Base-by-base conservation (phyloP, 2,797 vertebrate genomes). In the Okamejei kenojei region DNA sequence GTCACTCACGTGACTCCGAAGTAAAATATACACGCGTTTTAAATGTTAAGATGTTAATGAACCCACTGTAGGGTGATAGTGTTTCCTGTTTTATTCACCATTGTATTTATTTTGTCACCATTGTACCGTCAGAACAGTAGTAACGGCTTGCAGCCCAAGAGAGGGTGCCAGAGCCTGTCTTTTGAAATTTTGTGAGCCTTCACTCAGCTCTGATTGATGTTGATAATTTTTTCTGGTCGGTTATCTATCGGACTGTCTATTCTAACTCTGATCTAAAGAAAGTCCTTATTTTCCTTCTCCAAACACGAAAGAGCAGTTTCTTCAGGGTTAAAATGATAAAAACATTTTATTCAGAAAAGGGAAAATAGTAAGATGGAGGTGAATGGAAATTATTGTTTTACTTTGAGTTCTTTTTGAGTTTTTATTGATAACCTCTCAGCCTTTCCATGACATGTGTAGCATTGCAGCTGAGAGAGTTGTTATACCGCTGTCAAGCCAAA, bases 311-410 rank as follows among this genome's bases (percentile, higher is more conserved):
- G 45, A 29, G 54, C 61, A 1, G 61, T 86, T 63, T 63, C 15
- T 63, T 63, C 63, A 17, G 82, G 82, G n/a, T 61, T 86, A 86
- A 63, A 86, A 58, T 4, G 54, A 61, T 3, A 32, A n/a, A 19
- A 84, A 10, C 9, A 26, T 82, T 26, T n/a, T n/a, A 86, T 26
- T n/a, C 23, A 32, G 82, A 61, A 61, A 13, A 9, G 29, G 74
- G 45, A 23, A 29, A 61, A 58, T n/a, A 15, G 54, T 54, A 45
- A 54, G 79, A 5, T 21, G 54, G 45, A 45, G 45, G 54, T 84
- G 61, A 61, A 29, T 86, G 82, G 82, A 58, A 86, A 86, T 63
- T 63, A 86, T 15, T 81, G 26, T 61, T 84, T 84, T 86, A 86
- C 61, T 84, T 32, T 86, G 58, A n/a, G 21, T 82, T 54, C 45